A percentile compares a stretch with the other conserved stretches of the same genome.
Evolutionary conservation across 2,113 vertebrate genomes (phyloP).

Genomic region (Campylomormyrus numenius): DNA sequence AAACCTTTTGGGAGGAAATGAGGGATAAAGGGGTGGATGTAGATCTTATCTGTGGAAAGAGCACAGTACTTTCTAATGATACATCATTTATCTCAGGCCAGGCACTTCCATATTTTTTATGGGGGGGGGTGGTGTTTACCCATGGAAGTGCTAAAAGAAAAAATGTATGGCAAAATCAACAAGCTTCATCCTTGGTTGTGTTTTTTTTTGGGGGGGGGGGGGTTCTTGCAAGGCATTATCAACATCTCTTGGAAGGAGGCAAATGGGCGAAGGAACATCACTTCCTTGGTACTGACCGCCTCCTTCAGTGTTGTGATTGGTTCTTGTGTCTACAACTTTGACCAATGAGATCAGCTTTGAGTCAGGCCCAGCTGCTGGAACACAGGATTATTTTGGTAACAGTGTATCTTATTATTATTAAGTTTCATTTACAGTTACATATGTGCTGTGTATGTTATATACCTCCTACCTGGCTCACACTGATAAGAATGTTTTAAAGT

Average conservation of each 20-base stretch:
- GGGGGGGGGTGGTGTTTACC: background rate
- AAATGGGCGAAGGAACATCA: background rate
- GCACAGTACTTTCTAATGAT: background rate
- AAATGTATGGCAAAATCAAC: background rate
- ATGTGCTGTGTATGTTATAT: background rate
- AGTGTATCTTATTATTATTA: background rate
- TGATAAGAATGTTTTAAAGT: conserved; percentile 5
- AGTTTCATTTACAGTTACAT: background rate
- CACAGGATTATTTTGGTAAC: background rate
- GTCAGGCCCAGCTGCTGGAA: background rate
- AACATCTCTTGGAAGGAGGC: background rate
- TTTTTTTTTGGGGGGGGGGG: background rate
- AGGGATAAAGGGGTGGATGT: background rate
- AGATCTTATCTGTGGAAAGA: background rate
- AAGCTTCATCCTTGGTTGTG: background rate
- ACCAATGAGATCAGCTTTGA: background rate
- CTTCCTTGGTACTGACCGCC: background rate
- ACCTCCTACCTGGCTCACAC: background rate
- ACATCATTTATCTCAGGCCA: background rate
- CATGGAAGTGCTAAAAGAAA: background rate
- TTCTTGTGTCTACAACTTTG: background rate
- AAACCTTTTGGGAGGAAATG: background rate
- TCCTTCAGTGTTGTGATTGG: background rate
- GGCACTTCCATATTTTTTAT: background rate
- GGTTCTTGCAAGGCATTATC: background rate